Base-by-base conservation (phyloP, 2,888 invertebrate genomes). In the Lucinisca nassula region DNA sequence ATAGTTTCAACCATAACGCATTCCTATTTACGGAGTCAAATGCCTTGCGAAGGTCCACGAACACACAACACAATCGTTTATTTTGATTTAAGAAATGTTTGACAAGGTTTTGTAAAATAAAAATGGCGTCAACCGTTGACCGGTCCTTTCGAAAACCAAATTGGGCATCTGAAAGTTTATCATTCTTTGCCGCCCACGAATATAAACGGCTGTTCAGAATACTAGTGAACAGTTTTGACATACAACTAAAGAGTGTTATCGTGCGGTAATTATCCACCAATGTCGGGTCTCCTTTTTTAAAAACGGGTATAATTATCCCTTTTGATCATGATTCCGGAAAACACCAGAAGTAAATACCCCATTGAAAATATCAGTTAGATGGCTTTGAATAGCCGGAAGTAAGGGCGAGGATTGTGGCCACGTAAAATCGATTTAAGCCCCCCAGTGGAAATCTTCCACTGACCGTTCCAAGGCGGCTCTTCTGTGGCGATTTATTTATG, bases 111-210 rank as follows among this genome's bases (percentile, higher is more conserved):
- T 88, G 82, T 45, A 85, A 70, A 27, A 79, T 38, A 55, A 83
- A 88, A 45, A 85, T 75, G 14, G 84, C 82, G 75, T 84, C 84
- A 12, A 58, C 55, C 10, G 84, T 73, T 40, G 75, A 67, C 24
- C 72, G 55, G 27, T 73, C 45, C 6, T 79, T 72, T 24, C 58
- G 67, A 40, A 85, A 88, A 17, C 83, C 84, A 70, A 77, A 87
- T 49, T 87, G 84, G 1, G 79, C 70, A 35, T 73, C 79, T 38
- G 61, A 49, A 30, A 77, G 49, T 27, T 21, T 61, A 49, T 80
- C 49, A 40, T 77, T 45, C 55, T 21, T 24, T 76, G 73, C 77
- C 24, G 40, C 77, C 67, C 75, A 86, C 10, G 27, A 37, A 30
- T 72, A 74, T n/a, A 82, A 74, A 14, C 75, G 77, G 12, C 74